Base-by-base conservation (phyloP, 2,113 vertebrate genomes). In the Amia ocellicauda region DNA sequence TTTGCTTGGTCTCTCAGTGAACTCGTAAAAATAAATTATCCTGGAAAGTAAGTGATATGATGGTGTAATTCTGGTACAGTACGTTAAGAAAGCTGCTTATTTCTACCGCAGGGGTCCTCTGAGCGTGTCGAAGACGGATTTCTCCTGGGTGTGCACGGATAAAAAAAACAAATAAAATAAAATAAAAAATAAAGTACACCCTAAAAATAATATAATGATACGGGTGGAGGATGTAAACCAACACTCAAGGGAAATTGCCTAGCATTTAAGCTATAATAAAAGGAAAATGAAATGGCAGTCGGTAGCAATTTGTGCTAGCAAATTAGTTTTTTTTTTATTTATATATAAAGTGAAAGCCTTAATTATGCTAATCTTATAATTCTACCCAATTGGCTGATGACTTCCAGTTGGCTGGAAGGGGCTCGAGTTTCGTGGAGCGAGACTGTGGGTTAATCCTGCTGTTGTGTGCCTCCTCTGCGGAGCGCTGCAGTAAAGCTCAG, bases 231-330 rank as follows among this genome's bases (percentile, higher is more conserved):
- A 36, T 7, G 31, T 36, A 36, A 36, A 5, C 31, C 31, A 36
- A 2, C 31, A 36, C 11, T 36, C 31, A 67, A 73, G 77, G 81
- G 80, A 85, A 85, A 86, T 87, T 70, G 72, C 72, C 69, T 70
- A 7, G 62, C 70, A 67, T 42, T 63, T 40, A 52, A 62, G 57
- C 73, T 29, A 24, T 66, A 69, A 76, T 76, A 82, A 78, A 78
- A 52, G 79, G 17, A 41, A 74, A 75, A 79, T 72, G 82, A 62
- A 52, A 29, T 52, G 49, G 49, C 29, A 62, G 51, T 62, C 50
- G 19, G 67, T 57, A 57, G 63, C 59, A 41, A 58, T 67, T 62
- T 67, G 41, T 53, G 36, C 41, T 20, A n/a, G 36, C 49, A 49
- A 49, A 54, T 64, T 55, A 36, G 47, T 43, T 41, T 43, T 69